phyloP scores from a whole-genome alignment of 2,113 vertebrate genomes.

The Danionella cerebrum region DNA sequence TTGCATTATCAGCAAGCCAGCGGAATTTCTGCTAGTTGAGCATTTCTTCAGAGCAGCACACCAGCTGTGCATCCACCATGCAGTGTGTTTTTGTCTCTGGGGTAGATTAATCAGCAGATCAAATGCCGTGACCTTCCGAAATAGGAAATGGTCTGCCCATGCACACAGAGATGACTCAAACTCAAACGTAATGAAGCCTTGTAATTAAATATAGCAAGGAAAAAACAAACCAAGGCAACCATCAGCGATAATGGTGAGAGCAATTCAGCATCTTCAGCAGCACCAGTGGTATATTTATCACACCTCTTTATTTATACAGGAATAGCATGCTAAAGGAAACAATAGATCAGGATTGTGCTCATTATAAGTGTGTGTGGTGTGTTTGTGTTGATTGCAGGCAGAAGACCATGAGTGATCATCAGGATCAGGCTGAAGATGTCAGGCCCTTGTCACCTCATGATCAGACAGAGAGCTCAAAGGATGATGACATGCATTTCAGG shows the following conservation, averaged over 20 bases:
- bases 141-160: conserved; percentile 50
- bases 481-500: conserved; percentile 67
- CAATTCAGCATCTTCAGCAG: not conserved
- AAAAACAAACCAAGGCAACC: conserved; percentile 26
- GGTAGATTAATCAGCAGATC: conserved; percentile 32
- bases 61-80: not conserved
- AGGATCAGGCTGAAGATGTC: conserved; percentile 59
- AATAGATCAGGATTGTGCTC: too few species aligned
- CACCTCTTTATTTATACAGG: conserved; percentile 44
- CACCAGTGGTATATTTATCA: not conserved
- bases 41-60: not conserved
- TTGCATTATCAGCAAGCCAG: not conserved
- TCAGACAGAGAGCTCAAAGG: conserved; percentile 59
- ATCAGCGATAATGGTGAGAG: conserved; percentile 12
- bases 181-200: conserved; percentile 43
- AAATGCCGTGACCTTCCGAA: conserved; percentile 28
- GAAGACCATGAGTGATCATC: conserved; percentile 67
- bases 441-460: conserved; percentile 56
- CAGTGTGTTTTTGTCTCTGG: not conserved
- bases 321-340: too few species aligned
- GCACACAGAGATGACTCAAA: conserved; percentile 41
- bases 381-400: conserved; percentile 42
- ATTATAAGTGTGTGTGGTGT: not conserved
- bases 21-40: not conserved
- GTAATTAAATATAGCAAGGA: conserved; percentile 59